A percentile compares a stretch with the other conserved stretches of the same genome.
phyloP scores from a whole-genome alignment of 2,113 vertebrate species.

The Lepus timidus region DNA sequence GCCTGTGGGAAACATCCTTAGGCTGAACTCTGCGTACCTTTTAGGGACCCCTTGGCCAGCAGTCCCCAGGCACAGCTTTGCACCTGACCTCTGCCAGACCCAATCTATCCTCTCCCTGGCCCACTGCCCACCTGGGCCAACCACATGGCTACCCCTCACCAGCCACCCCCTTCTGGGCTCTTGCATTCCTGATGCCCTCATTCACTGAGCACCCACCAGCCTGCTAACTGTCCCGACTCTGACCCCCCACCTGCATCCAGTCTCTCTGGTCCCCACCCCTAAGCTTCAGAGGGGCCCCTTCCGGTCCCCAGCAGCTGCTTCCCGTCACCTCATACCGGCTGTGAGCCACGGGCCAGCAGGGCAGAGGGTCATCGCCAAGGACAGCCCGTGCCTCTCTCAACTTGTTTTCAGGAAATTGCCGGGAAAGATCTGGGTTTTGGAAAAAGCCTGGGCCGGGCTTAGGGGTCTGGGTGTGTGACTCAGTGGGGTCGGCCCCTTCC shows the following conservation, averaged over 20 bases:
- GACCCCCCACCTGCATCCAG: background rate
- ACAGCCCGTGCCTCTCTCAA: constrained; percentile 18
- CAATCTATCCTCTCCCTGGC: background rate
- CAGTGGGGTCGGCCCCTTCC: background rate
- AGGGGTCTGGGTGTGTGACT: background rate
- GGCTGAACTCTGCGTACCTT: background rate
- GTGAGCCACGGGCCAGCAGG: background rate
- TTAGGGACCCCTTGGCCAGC: background rate
- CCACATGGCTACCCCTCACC: background rate
- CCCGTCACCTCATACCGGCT: constrained; percentile 47
- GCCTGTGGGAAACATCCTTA: background rate
- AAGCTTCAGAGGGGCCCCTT: background rate
- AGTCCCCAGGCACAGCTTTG: no score
- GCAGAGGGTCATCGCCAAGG: background rate
- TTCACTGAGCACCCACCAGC: no score
- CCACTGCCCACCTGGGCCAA: background rate
- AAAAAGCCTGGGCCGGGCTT: background rate
- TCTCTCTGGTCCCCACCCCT: background rate
- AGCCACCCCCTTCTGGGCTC: background rate
- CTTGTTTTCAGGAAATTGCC: constrained; percentile 79
- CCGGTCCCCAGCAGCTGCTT: constrained; percentile 73
- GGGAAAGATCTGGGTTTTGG: constrained; percentile 27
- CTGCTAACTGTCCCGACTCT: background rate
- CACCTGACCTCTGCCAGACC: background rate
- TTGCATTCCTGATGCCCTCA: background rate